A percentile compares a stretch with the other conserved stretches of the same genome.
Conservation (phyloP, 2,113 vertebrate species). For the Poecilia latipinna region DNA sequence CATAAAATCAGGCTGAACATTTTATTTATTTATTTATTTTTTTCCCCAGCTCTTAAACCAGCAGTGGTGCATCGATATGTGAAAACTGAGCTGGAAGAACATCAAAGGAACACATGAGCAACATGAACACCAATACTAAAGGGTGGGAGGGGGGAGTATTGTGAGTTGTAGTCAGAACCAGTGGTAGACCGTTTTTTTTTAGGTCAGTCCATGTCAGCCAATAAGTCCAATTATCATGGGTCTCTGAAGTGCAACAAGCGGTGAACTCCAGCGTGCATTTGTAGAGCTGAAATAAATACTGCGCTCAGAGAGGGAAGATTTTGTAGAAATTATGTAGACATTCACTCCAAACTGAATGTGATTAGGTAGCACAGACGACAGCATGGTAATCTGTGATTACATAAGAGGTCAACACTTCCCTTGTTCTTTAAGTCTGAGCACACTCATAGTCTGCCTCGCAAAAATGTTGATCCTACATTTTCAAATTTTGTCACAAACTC, state of each 20-base stretch:
- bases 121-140: conserved; percentile 48
- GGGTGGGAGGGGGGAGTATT: conserved; percentile 15
- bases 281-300: conserved; percentile 33
- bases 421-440: conserved; percentile 11
- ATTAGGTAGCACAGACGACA: conserved; percentile 13
- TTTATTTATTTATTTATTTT: conserved; percentile 10
- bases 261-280: conserved; percentile 58
- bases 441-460: conserved; percentile 27
- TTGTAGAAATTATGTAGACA: conserved; percentile 4
- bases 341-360: conserved; percentile 11
- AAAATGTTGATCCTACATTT: conserved; percentile 26
- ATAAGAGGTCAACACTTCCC: conserved; percentile 23
- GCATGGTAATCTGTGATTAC: conserved; percentile 1
- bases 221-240: conserved; percentile 78
- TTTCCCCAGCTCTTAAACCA: conserved; percentile 21
- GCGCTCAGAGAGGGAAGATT: conserved; percentile 3
- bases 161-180: conserved; percentile 39
- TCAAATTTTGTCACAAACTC: not conserved
- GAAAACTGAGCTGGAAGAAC: conserved; percentile 64
- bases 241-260: conserved; percentile 62
- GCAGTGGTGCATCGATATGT: conserved; percentile 37
- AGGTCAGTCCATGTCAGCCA: conserved; percentile 76
- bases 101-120: conserved; percentile 61
- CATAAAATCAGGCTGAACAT: conserved; percentile 42
- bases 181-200: conserved; percentile 61